Base-by-base conservation (phyloP, 1,140 invertebrate species). In the Caenorhabditis briggsae region DNA sequence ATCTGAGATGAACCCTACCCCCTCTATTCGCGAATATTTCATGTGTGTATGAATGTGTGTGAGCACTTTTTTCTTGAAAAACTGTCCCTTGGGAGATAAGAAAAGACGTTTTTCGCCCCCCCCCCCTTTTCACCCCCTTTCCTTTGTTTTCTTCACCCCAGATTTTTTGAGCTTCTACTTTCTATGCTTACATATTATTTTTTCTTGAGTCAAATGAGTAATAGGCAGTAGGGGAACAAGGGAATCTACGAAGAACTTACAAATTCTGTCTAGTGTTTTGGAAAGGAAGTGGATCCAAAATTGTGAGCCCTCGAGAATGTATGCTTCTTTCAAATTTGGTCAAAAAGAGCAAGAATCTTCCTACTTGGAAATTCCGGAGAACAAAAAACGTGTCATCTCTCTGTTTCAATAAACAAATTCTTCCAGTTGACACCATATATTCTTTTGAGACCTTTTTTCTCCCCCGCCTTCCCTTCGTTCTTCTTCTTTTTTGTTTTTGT, bases 31-130 rank as follows among this genome's bases (percentile, higher is more conserved):
- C 65, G 20, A 78, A 48, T 78, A 78, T 78, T 78, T 50, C 46
- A 78, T 78, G 46, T 78, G 70, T 78, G 70, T 78, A 78, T 78
- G 70, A 78, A 78, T 78, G 70, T 70, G 18, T 43, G 65, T 23
- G 70, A 50, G 70, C 70, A 78, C 70, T 50, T 78, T 50, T 20
- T 64, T 53, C n/a, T n/a, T 6, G 23, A 23, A 78, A 78, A 78
- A 50, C 70, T 78, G 33, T 50, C 70, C 70, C 70, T 16, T 50
- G 70, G 70, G 70, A 78, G 12, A 23, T 48, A 20, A 12, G 41
- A 33, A 3, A 78, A 50, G 70, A 61, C 70, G 33, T 78, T 78
- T 50, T 78, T 78, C 70, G 46, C 70, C 25, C 70, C 46, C 7
- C 23, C 70, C 25, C 70, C 46, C 7, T 53, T 78, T 25, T 48